Evolutionary conservation across 2,888 invertebrate species (phyloP), one percentile per base, ranked within the genome.

Genomic region (Andrena praecox): DNA sequence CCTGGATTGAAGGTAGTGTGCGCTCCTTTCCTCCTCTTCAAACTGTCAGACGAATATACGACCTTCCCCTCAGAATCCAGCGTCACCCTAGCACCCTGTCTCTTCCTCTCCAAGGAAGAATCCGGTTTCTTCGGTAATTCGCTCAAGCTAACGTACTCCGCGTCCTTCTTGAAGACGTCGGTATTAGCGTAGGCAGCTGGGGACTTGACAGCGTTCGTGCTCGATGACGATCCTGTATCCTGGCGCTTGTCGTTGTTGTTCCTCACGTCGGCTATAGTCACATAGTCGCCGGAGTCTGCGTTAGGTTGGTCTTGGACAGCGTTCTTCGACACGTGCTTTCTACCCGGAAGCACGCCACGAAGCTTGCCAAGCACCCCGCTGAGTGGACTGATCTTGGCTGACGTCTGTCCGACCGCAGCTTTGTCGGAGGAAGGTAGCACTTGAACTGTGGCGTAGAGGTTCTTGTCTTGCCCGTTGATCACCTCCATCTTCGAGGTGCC

Each of bases 1-100:
- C 98, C 98, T 75, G 98, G 98, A 94, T 97, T 97, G 91, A 98
- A 98, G 48, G 98, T 97, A 52, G 97, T 97, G 91, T 97, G 97
- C 20, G 97, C 96, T 80, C 96, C 97, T 95, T 97, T 97, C 85
- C 96, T 95, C 89, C 97, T 95, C 92, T 96, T 96, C 85, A 98
- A 94, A 91, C 98, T 98, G 90, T 98, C 98, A 27, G 98, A 98
- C 84, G 97, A 97, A 94, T 97, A 98, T 81, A 98, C 97, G 62
- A 98, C 97, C 95, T 97, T 97, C 70, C 98, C 98, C 91, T 97
- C 97, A 31, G 98, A 97, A 94, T 98, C 97, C 62, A 98, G 94
- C 50, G 97, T 97, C 56, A 98, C 97, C 91, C 97, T 96, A 29
- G 97, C 97, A 31, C 97, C 97, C 91, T 96, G 96, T 75, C 95